Evolutionary conservation across 2,113 vertebrate genomes (phyloP).

Genomic region (Gnathonemus echidnorhynchus): DNA sequence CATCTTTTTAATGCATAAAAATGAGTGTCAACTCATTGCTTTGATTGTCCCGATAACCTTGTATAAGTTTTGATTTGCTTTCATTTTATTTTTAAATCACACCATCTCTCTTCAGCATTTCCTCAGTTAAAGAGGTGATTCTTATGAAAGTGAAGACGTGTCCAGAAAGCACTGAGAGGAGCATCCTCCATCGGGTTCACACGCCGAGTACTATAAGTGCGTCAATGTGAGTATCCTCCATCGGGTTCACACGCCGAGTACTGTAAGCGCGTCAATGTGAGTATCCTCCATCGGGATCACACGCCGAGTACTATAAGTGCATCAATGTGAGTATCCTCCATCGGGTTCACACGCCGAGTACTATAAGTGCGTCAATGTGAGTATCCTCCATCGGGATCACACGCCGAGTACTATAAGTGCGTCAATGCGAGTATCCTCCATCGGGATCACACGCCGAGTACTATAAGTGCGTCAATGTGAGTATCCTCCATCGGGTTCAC

Average conservation of each 20-base stretch:
- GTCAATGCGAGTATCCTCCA: too few relatives aligned
- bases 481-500: neutral
- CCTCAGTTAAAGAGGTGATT: neutral
- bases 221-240: neutral
- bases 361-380: neutral
- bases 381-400: neutral
- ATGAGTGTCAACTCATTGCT: neutral
- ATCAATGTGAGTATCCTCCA: neutral
- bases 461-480: neutral
- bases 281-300: too few relatives aligned
- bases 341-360: neutral
- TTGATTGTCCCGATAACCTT: neutral
- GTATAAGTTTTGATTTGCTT: neutral
- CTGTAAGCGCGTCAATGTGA: too few relatives aligned
- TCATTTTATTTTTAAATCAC: neutral
- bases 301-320: neutral
- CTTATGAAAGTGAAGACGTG: neutral
- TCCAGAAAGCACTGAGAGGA: neutral
- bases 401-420: too few relatives aligned
- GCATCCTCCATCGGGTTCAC: neutral
- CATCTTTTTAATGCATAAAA: neutral
- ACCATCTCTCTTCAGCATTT: neutral
- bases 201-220: neutral
- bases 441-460: too few relatives aligned
- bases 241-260: too few relatives aligned